Conservation (phyloP, 1,140 invertebrate genomes). For the Aphis gossypii region DNA sequence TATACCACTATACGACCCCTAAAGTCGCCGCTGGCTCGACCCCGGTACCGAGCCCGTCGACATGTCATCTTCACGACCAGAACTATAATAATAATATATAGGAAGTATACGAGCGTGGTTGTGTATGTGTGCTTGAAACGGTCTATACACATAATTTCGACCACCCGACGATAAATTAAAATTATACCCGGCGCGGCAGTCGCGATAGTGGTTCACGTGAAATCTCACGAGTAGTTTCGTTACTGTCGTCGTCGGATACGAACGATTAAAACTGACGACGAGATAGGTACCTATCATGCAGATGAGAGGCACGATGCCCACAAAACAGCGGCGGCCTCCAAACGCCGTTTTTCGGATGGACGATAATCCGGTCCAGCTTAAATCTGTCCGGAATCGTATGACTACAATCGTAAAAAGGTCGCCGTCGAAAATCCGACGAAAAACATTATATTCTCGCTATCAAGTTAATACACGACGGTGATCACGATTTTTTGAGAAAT, state of each 20-base stretch:
- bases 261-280: background rate
- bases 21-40: background rate
- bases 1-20: background rate
- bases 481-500: background rate
- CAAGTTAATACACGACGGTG: background rate
- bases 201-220: background rate
- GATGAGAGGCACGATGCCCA: too few relatives aligned
- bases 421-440: background rate
- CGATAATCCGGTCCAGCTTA: background rate
- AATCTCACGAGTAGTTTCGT: background rate
- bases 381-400: background rate
- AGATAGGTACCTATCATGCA: background rate
- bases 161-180: background rate
- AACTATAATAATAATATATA: background rate
- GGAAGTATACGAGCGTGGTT: background rate
- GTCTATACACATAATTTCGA: background rate
- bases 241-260: background rate
- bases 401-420: background rate
- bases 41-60: too few relatives aligned
- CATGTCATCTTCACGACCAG: constrained; percentile 3
- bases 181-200: background rate
- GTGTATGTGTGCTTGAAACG: background rate
- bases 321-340: background rate
- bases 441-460: background rate
- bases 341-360: background rate